Evolutionary conservation across 2,888 invertebrate genomes (phyloP).

Genomic region (Andrena minutula): DNA sequence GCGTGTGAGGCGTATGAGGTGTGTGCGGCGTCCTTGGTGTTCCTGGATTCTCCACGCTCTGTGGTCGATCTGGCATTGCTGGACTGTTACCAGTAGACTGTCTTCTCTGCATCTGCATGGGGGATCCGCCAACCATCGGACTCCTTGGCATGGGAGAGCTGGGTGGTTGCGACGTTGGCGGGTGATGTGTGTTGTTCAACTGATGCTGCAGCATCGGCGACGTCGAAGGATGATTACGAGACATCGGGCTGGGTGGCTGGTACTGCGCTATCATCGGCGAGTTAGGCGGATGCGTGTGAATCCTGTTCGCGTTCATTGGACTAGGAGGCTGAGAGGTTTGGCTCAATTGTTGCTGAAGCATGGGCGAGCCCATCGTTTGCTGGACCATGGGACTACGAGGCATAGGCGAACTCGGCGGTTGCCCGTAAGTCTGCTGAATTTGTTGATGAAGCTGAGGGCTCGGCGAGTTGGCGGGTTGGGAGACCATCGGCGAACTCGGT

Average conservation of each 20-base stretch:
- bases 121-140: slow-evolving; percentile 86
- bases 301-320: slow-evolving; percentile 81
- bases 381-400: slow-evolving; percentile 84
- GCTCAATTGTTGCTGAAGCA: slow-evolving; percentile 83
- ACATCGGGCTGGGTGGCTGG: slow-evolving; percentile 84
- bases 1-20: slow-evolving; percentile 82
- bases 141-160: slow-evolving; percentile 86
- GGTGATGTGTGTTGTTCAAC: slow-evolving; percentile 84
- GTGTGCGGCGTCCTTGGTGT: slow-evolving; percentile 86
- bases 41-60: slow-evolving; percentile 87
- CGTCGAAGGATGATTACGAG: slow-evolving; percentile 81
- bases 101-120: slow-evolving; percentile 86
- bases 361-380: slow-evolving; percentile 84
- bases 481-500: slow-evolving; percentile 84
- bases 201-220: slow-evolving; percentile 86
- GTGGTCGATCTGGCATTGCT: slow-evolving; percentile 87
- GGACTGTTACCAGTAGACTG: slow-evolving; percentile 87
- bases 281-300: slow-evolving; percentile 81
- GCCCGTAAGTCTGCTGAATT: slow-evolving; percentile 82
- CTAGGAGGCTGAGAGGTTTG: slow-evolving; percentile 84
- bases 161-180: slow-evolving; percentile 84
- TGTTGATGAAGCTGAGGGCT: slow-evolving; percentile 85
- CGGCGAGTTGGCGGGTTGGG: slow-evolving; percentile 82
- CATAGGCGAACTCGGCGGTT: slow-evolving; percentile 86
- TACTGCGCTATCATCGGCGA: slow-evolving; percentile 83